A percentile compares a stretch with the other conserved stretches of the same genome.
phyloP scores from a whole-genome alignment of 2,797 vertebrate genomes.

The Schizopygopsis pylzovi region DNA sequence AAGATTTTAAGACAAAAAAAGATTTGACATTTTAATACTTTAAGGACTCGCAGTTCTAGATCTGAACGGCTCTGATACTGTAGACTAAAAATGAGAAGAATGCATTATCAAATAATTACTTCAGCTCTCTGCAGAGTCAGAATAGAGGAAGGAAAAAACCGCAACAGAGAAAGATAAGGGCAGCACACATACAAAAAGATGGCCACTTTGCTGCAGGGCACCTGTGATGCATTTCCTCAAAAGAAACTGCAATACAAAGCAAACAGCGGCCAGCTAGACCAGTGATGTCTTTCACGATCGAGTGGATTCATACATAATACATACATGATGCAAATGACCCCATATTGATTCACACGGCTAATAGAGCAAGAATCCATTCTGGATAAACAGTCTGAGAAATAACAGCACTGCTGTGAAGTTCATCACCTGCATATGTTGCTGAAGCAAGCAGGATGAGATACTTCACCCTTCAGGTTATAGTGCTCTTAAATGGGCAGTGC shows the following conservation, averaged over 20 bases:
- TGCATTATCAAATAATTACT: constrained; percentile 42
- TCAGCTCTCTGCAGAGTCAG: constrained; percentile 5
- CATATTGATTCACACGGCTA: constrained; percentile 27
- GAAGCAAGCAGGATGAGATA: constrained; percentile 40
- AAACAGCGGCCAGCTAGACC: not conserved
- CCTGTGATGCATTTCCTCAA: not conserved
- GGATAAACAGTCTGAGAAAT: constrained; percentile 22
- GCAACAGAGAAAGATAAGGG: constrained; percentile 16
- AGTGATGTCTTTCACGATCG: constrained; percentile 1
- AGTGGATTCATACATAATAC: constrained; percentile 24
- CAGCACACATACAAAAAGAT: not conserved
- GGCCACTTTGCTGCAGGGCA: not conserved
- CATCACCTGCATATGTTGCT: constrained; percentile 33
- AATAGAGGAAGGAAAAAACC: not conserved
- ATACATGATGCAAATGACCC: constrained; percentile 32
- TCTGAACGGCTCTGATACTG: not conserved
- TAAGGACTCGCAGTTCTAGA: not conserved
- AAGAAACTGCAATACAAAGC: not conserved
- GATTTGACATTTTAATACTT: not conserved
- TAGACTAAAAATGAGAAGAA: constrained; percentile 18
- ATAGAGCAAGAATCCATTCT: constrained; percentile 7
- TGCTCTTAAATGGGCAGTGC: constrained; percentile 10
- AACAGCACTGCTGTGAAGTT: constrained; percentile 14
- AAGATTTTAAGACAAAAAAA: too few species aligned
- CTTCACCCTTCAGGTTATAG: constrained; percentile 26